phyloP scores from a whole-genome alignment of 2,888 invertebrate genomes.

The Synergus umbraculus region DNA sequence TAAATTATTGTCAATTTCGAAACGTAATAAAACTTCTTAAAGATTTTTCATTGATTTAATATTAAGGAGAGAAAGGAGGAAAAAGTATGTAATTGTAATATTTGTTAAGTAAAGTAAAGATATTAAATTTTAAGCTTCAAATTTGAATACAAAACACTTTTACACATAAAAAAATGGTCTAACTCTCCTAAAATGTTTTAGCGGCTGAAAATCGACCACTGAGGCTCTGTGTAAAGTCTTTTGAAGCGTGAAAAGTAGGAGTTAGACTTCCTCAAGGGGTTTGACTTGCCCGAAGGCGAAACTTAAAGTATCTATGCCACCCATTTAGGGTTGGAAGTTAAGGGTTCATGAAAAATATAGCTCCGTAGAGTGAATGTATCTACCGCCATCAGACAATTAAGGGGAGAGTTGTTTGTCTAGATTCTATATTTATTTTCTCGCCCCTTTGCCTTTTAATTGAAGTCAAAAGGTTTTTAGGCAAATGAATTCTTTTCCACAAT shows the following conservation, averaged over 20 bases:
- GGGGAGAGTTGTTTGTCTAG: conserved; percentile 12
- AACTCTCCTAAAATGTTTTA: neutral
- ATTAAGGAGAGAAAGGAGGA: too few relatives aligned
- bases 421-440: neutral
- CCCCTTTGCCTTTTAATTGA: conserved; percentile 4
- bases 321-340: neutral
- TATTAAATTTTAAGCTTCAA: too few relatives aligned
- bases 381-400: neutral
- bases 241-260: neutral
- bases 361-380: conserved; percentile 11
- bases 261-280: neutral
- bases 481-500: neutral
- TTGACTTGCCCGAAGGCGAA: neutral
- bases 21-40: neutral
- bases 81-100: too few relatives aligned
- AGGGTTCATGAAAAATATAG: neutral
- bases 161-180: too few relatives aligned
- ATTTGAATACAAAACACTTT: too few relatives aligned
- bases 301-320: neutral
- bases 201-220: neutral
- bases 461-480: neutral
- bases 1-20: too few relatives aligned
- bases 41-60: too few relatives aligned
- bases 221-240: neutral
- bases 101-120: too few relatives aligned